Percentiles rank a stretch among this genome's conserved stretches.
phyloP scores from a whole-genome alignment of 2,888 invertebrate species.

The Drosophila hamatofila region DNA sequence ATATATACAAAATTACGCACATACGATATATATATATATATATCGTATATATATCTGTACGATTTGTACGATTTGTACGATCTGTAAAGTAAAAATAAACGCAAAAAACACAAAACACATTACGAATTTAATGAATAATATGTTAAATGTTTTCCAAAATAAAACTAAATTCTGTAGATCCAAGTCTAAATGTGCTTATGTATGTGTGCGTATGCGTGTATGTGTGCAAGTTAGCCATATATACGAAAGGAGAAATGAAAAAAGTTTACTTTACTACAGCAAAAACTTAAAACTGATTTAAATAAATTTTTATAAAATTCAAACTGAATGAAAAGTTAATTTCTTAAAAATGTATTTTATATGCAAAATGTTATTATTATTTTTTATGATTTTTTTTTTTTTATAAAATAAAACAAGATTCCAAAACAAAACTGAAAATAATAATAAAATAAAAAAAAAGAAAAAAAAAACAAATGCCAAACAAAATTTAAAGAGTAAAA shows the following conservation, averaged over 20 bases:
- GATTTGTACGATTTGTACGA: slow-evolving; percentile 20
- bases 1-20: slow-evolving; percentile 23
- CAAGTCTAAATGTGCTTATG: slow-evolving; percentile 66
- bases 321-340: slow-evolving; percentile 38
- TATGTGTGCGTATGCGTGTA: background rate
- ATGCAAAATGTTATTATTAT: slow-evolving; percentile 51
- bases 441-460: slow-evolving; percentile 18
- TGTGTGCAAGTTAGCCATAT: slow-evolving; percentile 46
- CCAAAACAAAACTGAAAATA: slow-evolving; percentile 28
- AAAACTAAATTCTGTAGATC: slow-evolving; percentile 26
- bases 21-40: slow-evolving; percentile 12
- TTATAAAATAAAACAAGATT: slow-evolving; percentile 36
- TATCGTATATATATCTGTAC: slow-evolving; percentile 7
- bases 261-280: slow-evolving; percentile 60
- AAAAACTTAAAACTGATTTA: slow-evolving; percentile 53
- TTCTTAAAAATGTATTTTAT: slow-evolving; percentile 66
- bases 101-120: slow-evolving; percentile 27
- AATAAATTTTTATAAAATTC: slow-evolving; percentile 26
- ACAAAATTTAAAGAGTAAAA: slow-evolving; percentile 42
- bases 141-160: slow-evolving; percentile 2
- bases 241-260: slow-evolving; percentile 4
- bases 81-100: slow-evolving; percentile 8
- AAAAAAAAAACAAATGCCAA: slow-evolving; percentile 39
- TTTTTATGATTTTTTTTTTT: slow-evolving; percentile 28
- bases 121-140: slow-evolving; percentile 68